Base-by-base conservation (phyloP, 1,140 invertebrate species). In the Dinoponera quadriceps region DNA sequence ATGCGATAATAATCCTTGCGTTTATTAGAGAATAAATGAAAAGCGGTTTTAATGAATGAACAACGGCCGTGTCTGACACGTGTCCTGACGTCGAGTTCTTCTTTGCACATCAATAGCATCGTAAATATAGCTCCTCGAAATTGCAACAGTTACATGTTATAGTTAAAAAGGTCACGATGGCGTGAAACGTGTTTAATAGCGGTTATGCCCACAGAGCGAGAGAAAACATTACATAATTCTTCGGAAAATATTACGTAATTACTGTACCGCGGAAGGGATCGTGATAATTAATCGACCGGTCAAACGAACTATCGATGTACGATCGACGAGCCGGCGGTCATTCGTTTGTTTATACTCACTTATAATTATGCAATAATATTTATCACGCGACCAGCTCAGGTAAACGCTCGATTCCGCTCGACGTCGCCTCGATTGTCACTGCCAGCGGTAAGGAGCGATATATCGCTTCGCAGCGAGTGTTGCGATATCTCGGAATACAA, bases 341-440 rank as follows among this genome's bases (percentile, higher is more conserved):
- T 18, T 16, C 14, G 18, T 65, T 80, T 80, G 65, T 69, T 59
- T 71, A 80, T 80, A 80, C 75, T 80, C 65, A 71, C 75, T 44
- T 44, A 22, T 80, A 80, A 71, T 80, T 71, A 54, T 80, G 63
- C 75, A 55, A 71, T 48, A 80, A 80, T n/a, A 22, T 71, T 80
- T 80, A 71, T 59, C 54, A 38, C 51, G 51, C 29, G 27, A 16
- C 5, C 48, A n/a, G 59, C n/a, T 62, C 60, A 22, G 18, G 14
- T 5, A 62, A 16, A 48, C 29, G 18, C 29, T 29, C 57, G 25
- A 22, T 57, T 57, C 55, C 55, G 55, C 22, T 57, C 55, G 55
- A 57, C n/a, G 4, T 14, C 3, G n/a, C n/a, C 3, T 18, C n/a
- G 29, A 38, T 63, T 18, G 60, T n/a, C n/a, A 22, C 3, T 9